phyloP scores from a whole-genome alignment of 2,113 vertebrate species.

The Zosterops borbonicus region DNA sequence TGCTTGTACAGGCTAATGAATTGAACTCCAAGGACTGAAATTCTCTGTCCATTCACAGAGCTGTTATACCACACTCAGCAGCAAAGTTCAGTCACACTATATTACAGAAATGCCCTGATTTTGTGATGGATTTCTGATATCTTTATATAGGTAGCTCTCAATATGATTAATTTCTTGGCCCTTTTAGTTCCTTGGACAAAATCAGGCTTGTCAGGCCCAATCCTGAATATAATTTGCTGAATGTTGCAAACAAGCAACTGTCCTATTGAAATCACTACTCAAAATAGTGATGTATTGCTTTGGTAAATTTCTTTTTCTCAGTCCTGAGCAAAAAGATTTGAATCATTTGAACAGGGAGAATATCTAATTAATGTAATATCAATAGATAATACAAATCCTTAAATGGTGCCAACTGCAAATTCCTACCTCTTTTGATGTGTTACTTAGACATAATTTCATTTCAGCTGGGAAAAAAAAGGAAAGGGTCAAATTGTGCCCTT shows the following conservation, averaged over 20 bases:
- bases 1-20: background rate
- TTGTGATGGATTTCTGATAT: background rate
- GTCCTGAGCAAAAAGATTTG: background rate
- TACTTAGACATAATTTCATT: conserved; percentile 18
- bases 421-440: conserved; percentile 15
- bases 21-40: background rate
- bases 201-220: background rate
- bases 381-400: background rate
- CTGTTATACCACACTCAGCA: background rate
- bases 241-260: background rate
- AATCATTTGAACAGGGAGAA: background rate
- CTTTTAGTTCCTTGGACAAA: background rate
- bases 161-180: background rate
- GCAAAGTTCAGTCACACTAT: background rate
- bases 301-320: background rate
- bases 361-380: background rate
- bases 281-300: background rate
- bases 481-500: background rate
- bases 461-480: background rate
- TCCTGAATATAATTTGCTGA: background rate
- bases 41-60: background rate
- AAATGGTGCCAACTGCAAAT: conserved; percentile 10
- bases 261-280: background rate
- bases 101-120: background rate
- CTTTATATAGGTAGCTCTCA: background rate